Evolutionary conservation across 2,888 invertebrate species (phyloP), one percentile per base, ranked within the genome.

Genomic region (Lasioglossum villosulum): DNA sequence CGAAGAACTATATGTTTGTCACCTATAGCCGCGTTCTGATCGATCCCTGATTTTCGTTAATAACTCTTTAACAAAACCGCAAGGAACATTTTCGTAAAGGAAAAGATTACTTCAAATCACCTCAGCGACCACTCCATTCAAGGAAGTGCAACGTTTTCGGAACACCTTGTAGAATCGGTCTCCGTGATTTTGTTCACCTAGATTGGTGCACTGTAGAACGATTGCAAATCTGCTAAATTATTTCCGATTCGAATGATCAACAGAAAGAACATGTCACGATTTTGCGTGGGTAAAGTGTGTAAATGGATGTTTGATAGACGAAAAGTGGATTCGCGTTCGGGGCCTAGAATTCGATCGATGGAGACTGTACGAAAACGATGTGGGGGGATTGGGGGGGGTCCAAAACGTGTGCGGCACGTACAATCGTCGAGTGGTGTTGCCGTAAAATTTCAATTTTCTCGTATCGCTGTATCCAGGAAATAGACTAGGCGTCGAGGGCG

Each of bases 391-490:
- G 0, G 37, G 37, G 8, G 70, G 10, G 59, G 70, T 23, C 48
- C 16, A 34, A 84, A 63, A 74, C 82, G 34, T 71, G 71, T 34
- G n/a, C 39, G 48, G 48, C 59, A 78, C 78, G 76, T 84, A 88
- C 82, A 88, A 89, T 89, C 87, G 87, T 68, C 85, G 66, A 72
- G 63, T 81, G 88, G 88, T 88, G 88, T 89, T 86, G 88, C 79
- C 84, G 89, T 92, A 88, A 92, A 91, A 91, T 92, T 92, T 90
- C 91, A 92, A 92, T 91, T 91, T 92, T 83, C 86, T 84, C 84
- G 84, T 86, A 85, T 89, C 83, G 87, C 82, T 78, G 79, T 84
- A 89, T 83, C 82, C 77, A 76, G 48, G 73, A 75, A 81, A 86
- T 86, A 72, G 85, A 75, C 45, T 63, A 56, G 81, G 73, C 81